Percentiles rank a stretch among this genome's conserved stretches.
phyloP scores from a whole-genome alignment of 35 echinoderm and acorn worm species.

The Acanthaster planci region DNA sequence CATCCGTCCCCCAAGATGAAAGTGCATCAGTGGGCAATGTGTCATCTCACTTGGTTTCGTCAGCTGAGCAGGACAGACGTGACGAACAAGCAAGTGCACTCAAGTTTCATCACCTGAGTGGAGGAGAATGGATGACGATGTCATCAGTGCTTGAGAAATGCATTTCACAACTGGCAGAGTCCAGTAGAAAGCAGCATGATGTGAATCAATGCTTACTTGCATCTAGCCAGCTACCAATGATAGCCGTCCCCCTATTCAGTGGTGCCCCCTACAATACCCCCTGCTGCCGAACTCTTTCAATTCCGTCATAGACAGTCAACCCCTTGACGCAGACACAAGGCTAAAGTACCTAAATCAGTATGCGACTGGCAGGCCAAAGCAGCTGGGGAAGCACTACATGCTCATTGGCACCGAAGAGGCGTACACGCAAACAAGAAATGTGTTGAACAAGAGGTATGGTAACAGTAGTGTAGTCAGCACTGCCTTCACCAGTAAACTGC shows the following conservation, averaged over 20 bases:
- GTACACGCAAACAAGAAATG: constrained; percentile 15
- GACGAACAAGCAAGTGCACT: background rate
- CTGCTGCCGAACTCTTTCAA: background rate
- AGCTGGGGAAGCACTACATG: constrained; percentile 38
- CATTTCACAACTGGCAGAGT: background rate
- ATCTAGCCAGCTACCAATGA: constrained; percentile 30
- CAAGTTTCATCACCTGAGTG: background rate
- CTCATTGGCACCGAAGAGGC: constrained; percentile 39
- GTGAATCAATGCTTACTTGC: background rate
- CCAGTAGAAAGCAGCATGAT: background rate
- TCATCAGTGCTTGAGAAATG: background rate
- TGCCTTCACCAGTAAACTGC: constrained; percentile 27
- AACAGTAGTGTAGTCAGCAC: constrained; percentile 30
- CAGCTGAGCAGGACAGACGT: background rate
- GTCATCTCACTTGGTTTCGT: background rate
- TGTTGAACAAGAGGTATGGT: constrained; percentile 39
- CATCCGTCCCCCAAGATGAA: background rate
- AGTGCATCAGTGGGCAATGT: background rate
- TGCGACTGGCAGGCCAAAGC: constrained; percentile 33
- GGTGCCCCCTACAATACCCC: constrained; percentile 33
- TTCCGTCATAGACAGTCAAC: constrained; percentile 11
- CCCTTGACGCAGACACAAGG: constrained; percentile 27
- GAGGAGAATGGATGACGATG: background rate
- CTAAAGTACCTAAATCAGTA: constrained; percentile 24
- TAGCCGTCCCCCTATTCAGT: constrained; percentile 15